Evolutionary conservation across 1,140 invertebrate species (phyloP).

Genomic region (Monochamus saltuarius): DNA sequence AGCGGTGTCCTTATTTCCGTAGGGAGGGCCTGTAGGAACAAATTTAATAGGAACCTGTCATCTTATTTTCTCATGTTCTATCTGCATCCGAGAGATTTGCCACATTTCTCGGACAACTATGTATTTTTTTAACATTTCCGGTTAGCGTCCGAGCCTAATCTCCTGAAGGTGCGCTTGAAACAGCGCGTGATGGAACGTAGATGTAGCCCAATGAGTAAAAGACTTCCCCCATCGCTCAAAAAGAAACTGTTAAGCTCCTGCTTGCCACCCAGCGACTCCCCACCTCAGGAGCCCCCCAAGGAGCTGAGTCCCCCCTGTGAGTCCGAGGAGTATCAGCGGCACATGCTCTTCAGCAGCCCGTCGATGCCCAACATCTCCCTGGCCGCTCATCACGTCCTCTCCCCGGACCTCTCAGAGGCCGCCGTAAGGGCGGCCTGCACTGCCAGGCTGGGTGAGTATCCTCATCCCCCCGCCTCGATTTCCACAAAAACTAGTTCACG

Average conservation of each 20-base stretch:
- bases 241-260: constrained; percentile 51
- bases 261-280: constrained; percentile 48
- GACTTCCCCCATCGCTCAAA: constrained; percentile 74
- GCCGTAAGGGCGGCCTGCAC: constrained; percentile 74
- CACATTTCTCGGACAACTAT: too few relatives aligned
- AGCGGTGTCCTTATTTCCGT: too few relatives aligned
- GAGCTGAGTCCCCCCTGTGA: constrained; percentile 37
- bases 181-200: constrained; percentile 91
- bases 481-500: too few relatives aligned
- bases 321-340: constrained; percentile 56
- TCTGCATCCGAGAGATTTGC: too few relatives aligned
- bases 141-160: constrained; percentile 98
- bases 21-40: too few relatives aligned
- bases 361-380: constrained; percentile 96
- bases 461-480: not conserved
- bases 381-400: constrained; percentile 54
- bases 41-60: too few relatives aligned
- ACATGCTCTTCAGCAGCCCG: constrained; percentile 86
- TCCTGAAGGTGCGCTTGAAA: constrained; percentile 94
- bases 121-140: constrained; percentile 44
- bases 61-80: too few relatives aligned
- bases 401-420: constrained; percentile 68
- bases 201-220: constrained; percentile 80
- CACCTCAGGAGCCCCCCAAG: constrained; percentile 53
- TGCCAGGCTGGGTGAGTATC: constrained; percentile 58